These are phyloP conservation scores for Drosophila lacertosa DNA, from an alignment of 1,140 invertebrate species.

Conservation along the genomic window DNA sequence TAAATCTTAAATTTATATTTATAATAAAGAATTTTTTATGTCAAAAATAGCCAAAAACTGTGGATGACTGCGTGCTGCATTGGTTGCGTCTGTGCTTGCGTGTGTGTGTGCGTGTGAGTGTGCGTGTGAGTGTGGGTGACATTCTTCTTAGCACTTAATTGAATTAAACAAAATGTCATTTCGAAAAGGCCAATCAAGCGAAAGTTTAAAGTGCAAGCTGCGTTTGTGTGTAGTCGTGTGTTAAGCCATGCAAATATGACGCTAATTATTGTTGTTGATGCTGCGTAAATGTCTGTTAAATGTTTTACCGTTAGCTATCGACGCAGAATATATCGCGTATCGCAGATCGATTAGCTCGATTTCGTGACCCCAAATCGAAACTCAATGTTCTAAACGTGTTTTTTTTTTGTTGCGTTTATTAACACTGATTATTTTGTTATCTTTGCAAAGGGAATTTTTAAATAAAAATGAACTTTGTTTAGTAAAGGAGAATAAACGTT, in stretches of 20 bases:
- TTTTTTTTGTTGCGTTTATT: neutral
- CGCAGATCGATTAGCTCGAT: constrained; percentile 23
- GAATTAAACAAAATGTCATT: constrained; percentile 48
- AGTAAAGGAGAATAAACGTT: too few relatives aligned
- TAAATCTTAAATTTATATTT: constrained; percentile 30
- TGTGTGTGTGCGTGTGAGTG: constrained; percentile 43
- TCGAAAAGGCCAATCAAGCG: constrained; percentile 26
- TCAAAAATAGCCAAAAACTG: constrained; percentile 34
- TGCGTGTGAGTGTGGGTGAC: constrained; percentile 32
- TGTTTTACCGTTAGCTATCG: constrained; percentile 32
- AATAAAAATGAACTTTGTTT: neutral
- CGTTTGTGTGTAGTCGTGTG: neutral
- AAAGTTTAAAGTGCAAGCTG: constrained; percentile 31
- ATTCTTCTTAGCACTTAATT: constrained; percentile 46
- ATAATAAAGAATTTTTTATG: constrained; percentile 18
- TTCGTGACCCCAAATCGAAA: constrained; percentile 21
- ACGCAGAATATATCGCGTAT: constrained; percentile 19
- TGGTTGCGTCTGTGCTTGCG: constrained; percentile 7
- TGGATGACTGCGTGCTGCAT: neutral
- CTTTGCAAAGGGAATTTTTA: too few relatives aligned
- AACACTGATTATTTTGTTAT: neutral
- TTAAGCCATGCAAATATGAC: constrained; percentile 8
- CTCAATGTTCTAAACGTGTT: neutral
- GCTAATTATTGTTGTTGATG: constrained; percentile 22
- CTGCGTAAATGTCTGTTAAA: neutral